Evolutionary conservation across 2,888 invertebrate species (phyloP).

Genomic region (Drosophila mettleri): DNA sequence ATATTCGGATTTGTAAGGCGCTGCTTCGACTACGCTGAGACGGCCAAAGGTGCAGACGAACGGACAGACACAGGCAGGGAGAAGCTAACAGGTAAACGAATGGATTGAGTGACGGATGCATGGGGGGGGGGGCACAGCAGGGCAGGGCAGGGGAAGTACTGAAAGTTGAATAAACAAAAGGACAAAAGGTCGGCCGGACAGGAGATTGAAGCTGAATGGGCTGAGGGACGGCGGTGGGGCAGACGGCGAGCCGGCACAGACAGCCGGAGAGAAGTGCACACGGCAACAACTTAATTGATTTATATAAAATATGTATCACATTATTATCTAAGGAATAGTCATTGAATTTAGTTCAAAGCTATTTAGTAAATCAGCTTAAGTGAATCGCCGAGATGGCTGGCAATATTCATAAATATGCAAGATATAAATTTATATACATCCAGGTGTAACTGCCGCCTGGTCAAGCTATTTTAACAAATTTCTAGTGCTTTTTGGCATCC

Average conservation of each 20-base stretch:
- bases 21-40: too few relatives aligned
- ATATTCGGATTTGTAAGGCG: too few relatives aligned
- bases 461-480: too few relatives aligned
- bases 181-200: background rate
- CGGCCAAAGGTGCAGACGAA: background rate
- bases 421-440: background rate
- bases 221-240: background rate
- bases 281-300: background rate
- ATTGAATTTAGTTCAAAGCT: too few relatives aligned
- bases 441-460: background rate
- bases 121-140: too few relatives aligned
- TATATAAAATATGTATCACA: background rate
- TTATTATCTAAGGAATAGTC: too few relatives aligned
- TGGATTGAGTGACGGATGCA: background rate
- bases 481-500: background rate
- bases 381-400: too few relatives aligned
- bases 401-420: background rate
- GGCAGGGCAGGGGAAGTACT: background rate
- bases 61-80: background rate
- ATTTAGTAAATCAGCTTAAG: too few relatives aligned
- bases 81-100: background rate
- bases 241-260: background rate
- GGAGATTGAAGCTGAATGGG: background rate
- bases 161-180: background rate
- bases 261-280: too few relatives aligned